Evolutionary conservation across 1,140 invertebrate genomes (phyloP), one percentile per base, ranked within the genome.

Genomic region (Macrosteles quadrilineatus): DNA sequence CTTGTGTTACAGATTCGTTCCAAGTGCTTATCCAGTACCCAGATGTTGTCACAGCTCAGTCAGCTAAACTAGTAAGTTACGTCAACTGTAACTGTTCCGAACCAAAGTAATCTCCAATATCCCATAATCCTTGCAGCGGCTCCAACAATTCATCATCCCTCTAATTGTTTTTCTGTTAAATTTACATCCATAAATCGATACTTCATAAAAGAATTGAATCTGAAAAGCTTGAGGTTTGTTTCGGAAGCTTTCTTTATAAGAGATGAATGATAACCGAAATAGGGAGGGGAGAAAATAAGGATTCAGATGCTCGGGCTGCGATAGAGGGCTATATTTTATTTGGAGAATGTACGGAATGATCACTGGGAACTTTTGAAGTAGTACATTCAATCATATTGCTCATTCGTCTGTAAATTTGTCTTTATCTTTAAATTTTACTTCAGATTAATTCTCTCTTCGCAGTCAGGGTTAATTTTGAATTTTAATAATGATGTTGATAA

Each of bases 1-100:
- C n/a, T n/a, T n/a, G n/a, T n/a, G n/a, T n/a, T n/a, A n/a, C 87
- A 97, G 95, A 95, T 86, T 96, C 95, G 85, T 99, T 98, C 89
- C 98, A 99, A 90, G 97, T 97, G 69, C 87, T 99, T 76, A 97
- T 99, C 81, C 98, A 99, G 84, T 98, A 98, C 83, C 91, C 94
- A 73, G 97, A 99, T 84, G 94, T 96, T 69, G 88, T 95, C 77
- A 93, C 95, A 73, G 97, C 98, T 71, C 96, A 98, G 83, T 90
- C 94, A 77, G 97, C 97, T 78, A 98, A 98, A 89, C 85, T 91
- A 83, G 91, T 94, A 83, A 90, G 89, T 88, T 27, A 32, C 25
- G 4, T 9, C n/a, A 19, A 9, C 14, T 50, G 47, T 50, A 50
- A 19, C 47, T 50, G 47, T 50, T n/a, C 21, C 47, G 4, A 50